phyloP scores from a whole-genome alignment of 2,797 vertebrate species.

The Mareca strepera region DNA sequence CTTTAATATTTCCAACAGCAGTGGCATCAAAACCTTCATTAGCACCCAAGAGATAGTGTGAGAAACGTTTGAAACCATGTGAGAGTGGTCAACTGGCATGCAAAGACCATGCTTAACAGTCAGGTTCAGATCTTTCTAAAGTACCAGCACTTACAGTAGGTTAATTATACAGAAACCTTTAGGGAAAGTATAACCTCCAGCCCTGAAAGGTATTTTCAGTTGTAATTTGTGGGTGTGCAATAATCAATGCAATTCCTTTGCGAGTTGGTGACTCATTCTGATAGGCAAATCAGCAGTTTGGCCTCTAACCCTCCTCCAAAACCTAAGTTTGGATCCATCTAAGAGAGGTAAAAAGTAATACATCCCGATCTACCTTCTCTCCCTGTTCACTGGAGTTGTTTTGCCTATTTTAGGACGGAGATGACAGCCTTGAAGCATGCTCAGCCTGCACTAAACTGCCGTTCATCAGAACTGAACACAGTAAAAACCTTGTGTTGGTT shows the following conservation, averaged over 20 bases:
- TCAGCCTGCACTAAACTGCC: not conserved
- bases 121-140: constrained; percentile 33
- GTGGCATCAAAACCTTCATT: constrained; percentile 60
- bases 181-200: constrained; percentile 47
- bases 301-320: constrained; percentile 27
- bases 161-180: constrained; percentile 48
- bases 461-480: not conserved
- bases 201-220: constrained; percentile 36
- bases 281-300: constrained; percentile 42
- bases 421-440: not conserved
- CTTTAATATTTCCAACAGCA: constrained; percentile 25
- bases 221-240: constrained; percentile 58
- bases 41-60: constrained; percentile 4
- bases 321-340: not conserved
- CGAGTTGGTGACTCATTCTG: constrained; percentile 59
- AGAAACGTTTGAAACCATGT: constrained; percentile 28
- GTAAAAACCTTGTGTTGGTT: constrained; percentile 52
- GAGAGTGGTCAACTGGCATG: constrained; percentile 25
- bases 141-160: constrained; percentile 6
- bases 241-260: constrained; percentile 66
- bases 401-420: not conserved
- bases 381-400: not conserved
- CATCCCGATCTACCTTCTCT: not conserved
- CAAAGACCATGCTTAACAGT: constrained; percentile 37
- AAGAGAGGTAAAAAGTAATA: not conserved